Conservation (phyloP, 2,888 invertebrate genomes). For the Drosophila kanekoi region DNA sequence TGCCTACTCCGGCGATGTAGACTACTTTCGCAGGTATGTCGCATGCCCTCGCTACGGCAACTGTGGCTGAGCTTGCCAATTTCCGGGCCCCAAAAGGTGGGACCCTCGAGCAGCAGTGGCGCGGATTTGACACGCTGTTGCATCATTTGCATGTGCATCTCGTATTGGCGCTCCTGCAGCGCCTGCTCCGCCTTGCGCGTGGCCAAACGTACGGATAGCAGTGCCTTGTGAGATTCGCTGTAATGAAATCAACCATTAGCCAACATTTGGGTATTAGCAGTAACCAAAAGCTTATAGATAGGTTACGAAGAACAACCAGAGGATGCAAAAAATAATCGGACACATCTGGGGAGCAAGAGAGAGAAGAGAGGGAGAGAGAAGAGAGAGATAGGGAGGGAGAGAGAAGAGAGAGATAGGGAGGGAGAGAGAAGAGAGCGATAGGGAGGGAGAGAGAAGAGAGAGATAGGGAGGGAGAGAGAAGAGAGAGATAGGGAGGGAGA, state of each 20-base stretch:
- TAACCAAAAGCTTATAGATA: too few relatives aligned
- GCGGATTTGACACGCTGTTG: slow-evolving; percentile 84
- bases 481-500: too few relatives aligned
- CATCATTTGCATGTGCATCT: slow-evolving; percentile 84
- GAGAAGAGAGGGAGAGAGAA: too few relatives aligned
- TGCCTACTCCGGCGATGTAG: slow-evolving; percentile 55
- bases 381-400: too few relatives aligned
- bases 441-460: too few relatives aligned
- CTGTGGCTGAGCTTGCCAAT: slow-evolving; percentile 83
- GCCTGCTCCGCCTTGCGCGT: slow-evolving; percentile 84
- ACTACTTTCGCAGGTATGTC: slow-evolving; percentile 74
- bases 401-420: too few relatives aligned
- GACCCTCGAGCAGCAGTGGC: slow-evolving; percentile 83
- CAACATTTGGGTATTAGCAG: background rate
- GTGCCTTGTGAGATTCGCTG: slow-evolving; percentile 84
- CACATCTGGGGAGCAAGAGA: too few relatives aligned
- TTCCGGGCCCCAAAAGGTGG: slow-evolving; percentile 82
- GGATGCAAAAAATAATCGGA: too few relatives aligned
- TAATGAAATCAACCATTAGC: background rate
- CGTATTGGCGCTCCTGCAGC: slow-evolving; percentile 82
- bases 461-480: too few relatives aligned
- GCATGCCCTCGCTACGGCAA: slow-evolving; percentile 77
- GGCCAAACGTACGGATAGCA: slow-evolving; percentile 82
- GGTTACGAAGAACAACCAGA: too few relatives aligned
- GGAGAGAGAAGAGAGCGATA: too few relatives aligned